Evolutionary conservation across 2,797 vertebrate genomes (phyloP).

Genomic region (Thamnophis elegans): DNA sequence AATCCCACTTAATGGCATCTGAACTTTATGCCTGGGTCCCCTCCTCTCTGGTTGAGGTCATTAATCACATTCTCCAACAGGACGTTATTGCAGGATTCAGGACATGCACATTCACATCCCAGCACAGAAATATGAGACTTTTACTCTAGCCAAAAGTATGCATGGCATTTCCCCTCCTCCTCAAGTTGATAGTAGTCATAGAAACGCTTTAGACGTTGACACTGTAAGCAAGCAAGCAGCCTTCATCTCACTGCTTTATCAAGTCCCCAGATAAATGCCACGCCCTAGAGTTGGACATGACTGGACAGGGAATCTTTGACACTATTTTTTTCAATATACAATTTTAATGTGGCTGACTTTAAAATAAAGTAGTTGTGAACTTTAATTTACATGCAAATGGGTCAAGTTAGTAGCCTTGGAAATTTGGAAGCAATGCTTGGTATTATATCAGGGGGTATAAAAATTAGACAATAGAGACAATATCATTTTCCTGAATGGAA

Average conservation of each 20-base stretch:
- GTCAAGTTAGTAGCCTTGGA: conserved; percentile 72
- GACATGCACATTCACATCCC: too few species aligned
- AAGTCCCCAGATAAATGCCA: neutral
- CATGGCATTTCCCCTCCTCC: too few species aligned
- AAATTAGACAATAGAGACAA: conserved; percentile 54
- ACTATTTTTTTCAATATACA: conserved; percentile 69
- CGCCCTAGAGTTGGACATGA: neutral
- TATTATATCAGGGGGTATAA: conserved; percentile 53
- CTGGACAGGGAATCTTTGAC: neutral
- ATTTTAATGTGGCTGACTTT: conserved; percentile 83
- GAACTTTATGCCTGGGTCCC: too few species aligned
- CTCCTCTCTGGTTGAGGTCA: too few species aligned
- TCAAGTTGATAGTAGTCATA: too few species aligned
- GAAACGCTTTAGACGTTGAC: too few species aligned
- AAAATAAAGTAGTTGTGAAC: conserved; percentile 81
- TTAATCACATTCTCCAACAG: too few species aligned
- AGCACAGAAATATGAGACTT: too few species aligned
- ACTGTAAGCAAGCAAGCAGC: conserved; percentile 73
- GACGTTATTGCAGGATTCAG: too few species aligned
- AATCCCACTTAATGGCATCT: too few species aligned
- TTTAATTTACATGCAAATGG: conserved; percentile 81
- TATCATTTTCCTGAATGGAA: conserved; percentile 7
- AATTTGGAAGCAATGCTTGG: conserved; percentile 74
- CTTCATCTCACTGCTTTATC: conserved; percentile 58
- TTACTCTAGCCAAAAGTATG: too few species aligned